Base-by-base conservation (phyloP, 2,113 vertebrate species). In the Myotis yumanensis region DNA sequence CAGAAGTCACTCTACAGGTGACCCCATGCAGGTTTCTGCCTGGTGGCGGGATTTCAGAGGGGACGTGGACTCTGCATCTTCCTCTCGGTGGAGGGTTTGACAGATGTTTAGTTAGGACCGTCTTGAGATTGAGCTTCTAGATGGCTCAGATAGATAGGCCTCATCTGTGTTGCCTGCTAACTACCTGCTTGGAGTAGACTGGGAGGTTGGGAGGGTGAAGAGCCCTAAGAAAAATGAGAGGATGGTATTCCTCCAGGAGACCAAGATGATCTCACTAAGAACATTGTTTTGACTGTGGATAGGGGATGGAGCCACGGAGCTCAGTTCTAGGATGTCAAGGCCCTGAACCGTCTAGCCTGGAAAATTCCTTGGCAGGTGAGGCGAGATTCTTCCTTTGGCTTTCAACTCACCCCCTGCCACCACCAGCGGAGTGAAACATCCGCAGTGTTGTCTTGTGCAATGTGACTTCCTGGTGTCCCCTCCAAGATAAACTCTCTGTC, bases 181-280 rank as follows among this genome's bases (percentile, higher is more conserved):
- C 43, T 25, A 10, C 18, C 0, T 0, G 0, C 0, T n/a, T 11
- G 17, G 59, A 32, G 48, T 4, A 18, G 73, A 22, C 17, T 22
- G 9, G 18, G 32, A 15, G 2, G 2, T 77, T 17, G 59, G 10
- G 18, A 25, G 37, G 4, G 6, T 18, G 1, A 30, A 48, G 11
- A 40, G 4, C 35, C 37, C 66, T 30, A 57, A 54, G 73, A 30
- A 4, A n/a, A 35, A 7, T 7, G 5, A 32, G 62, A 46, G 1
- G 11, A 0, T 16, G 0, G 17, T 0, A 2, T 16, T 54, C 22
- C 7, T n/a, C 40, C 25, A 1, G 35, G 22, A 46, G 51, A 64
- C 73, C 66, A 72, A 66, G 52, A 5, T 11, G 14, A 32, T 48
- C 54, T 59, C 71, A 11, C 5, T 4, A 51, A 73, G 40, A 43